Conservation (phyloP, 2,888 invertebrate species). For the Meiosimyza platycephala region DNA sequence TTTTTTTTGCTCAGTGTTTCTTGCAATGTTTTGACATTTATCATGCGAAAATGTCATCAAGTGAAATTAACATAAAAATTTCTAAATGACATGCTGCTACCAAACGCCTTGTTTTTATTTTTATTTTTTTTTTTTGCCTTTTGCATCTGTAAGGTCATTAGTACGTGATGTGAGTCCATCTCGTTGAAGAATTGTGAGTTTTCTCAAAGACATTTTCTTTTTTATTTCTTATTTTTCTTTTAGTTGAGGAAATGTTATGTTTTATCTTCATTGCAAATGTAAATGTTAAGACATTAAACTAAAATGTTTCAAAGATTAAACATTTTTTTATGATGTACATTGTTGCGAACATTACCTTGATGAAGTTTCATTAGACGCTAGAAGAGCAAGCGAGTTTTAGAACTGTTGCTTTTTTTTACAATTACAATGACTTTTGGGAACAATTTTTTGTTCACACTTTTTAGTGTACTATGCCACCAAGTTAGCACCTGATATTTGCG, state of each 20-base stretch:
- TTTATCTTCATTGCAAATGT: slow-evolving; percentile 1
- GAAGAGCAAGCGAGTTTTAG: too few relatives aligned
- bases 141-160: background rate
- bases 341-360: too few relatives aligned
- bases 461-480: too few relatives aligned
- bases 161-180: slow-evolving; percentile 3
- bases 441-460: too few relatives aligned
- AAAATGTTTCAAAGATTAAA: slow-evolving; percentile 11
- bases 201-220: background rate
- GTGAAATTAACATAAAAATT: slow-evolving; percentile 42
- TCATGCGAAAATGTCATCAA: slow-evolving; percentile 49
- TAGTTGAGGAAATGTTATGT: background rate
- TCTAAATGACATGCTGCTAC: slow-evolving; percentile 13
- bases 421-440: too few relatives aligned
- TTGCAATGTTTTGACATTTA: slow-evolving; percentile 58
- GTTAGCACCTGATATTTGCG: too few relatives aligned
- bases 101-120: background rate
- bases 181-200: too few relatives aligned
- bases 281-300: slow-evolving; percentile 19
- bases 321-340: background rate
- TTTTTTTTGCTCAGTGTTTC: slow-evolving; percentile 38
- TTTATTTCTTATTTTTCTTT: background rate
- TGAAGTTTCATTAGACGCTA: too few relatives aligned
- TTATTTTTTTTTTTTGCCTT: background rate
- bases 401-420: too few relatives aligned